Evolutionary conservation across 2,797 vertebrate species (phyloP), one percentile per base, ranked within the genome.

Genomic region (Pipistrellus pygmaeus): DNA sequence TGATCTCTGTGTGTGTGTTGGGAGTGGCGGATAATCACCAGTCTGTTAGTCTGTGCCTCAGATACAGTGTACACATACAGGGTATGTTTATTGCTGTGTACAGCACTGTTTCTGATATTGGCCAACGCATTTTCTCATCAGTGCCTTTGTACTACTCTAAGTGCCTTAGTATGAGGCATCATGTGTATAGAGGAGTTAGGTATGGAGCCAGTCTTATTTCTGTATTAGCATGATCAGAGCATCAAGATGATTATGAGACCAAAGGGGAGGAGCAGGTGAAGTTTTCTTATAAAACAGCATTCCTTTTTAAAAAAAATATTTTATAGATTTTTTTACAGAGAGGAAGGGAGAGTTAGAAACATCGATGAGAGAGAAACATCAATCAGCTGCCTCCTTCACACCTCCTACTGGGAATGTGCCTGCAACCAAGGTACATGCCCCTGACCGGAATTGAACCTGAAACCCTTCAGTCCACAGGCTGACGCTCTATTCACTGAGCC

Each of bases 261-360:
- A 17, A 71, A 86, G 68, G 88, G 23, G 57, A 92, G 17, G 38
- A 69, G 5, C 25, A 69, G 38, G 23, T 38, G 83, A 75, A 86
- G 25, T 76, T 90, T 93, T 86, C 18, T 68, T 60, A 60, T n/a
- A 64, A 38, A 89, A 93, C 78, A 78, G 3, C n/a, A 48, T 72
- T 30, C 35, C n/a, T n/a, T n/a, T 81, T 78, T 55, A 55, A 53
- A 53, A 55, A 21, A 21, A 55, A 8, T 55, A 55, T 23, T 23
- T 55, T 55, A 55, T 55, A 9, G 20, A 55, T 55, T 55, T 55
- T 55, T 55, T 55, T 55, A 55, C 53, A 23, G 53, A 55, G 53
- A 55, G 53, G 53, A 23, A 23, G 53, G 21, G 53, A 55, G 53
- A 55, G 21, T 1, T 55, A 55, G 53, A 55, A 23, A 55, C 53